Evolutionary conservation across 2,797 vertebrate genomes (phyloP).

Genomic region (Pyrocephalus nanus): DNA sequence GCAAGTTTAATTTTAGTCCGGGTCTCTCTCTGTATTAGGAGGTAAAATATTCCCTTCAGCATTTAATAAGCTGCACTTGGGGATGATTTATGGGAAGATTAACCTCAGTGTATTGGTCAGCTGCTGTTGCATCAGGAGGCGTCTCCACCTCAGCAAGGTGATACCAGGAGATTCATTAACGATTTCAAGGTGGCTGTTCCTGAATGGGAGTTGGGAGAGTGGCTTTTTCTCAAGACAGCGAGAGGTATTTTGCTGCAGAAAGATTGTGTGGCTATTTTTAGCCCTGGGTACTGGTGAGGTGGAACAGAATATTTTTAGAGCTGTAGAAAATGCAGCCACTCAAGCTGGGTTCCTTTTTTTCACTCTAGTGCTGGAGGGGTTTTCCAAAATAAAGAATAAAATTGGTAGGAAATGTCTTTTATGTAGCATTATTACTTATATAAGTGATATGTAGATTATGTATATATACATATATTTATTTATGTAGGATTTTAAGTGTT

Average conservation of each 20-base stretch:
- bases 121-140: neutral
- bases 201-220: constrained; percentile 4
- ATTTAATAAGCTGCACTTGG: neutral
- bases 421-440: accelerated
- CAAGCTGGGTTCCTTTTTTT: neutral
- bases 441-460: neutral
- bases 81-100: neutral
- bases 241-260: constrained; percentile 61
- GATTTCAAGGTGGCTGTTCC: neutral
- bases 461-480: accelerated
- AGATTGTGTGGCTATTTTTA: constrained; percentile 76
- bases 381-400: constrained; percentile 13
- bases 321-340: constrained; percentile 65
- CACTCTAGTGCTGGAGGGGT: neutral
- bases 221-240: constrained; percentile 38
- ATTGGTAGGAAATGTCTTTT: neutral
- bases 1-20: neutral
- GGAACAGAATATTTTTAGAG: constrained; percentile 70
- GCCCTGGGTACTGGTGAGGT: constrained; percentile 65
- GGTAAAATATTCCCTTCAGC: neutral
- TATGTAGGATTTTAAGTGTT: neutral
- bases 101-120: neutral
- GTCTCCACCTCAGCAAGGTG: neutral
- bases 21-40: neutral
- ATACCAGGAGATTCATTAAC: neutral